Evolutionary conservation across 2,797 vertebrate species (phyloP).

Genomic region (Brachyalestes nurse): DNA sequence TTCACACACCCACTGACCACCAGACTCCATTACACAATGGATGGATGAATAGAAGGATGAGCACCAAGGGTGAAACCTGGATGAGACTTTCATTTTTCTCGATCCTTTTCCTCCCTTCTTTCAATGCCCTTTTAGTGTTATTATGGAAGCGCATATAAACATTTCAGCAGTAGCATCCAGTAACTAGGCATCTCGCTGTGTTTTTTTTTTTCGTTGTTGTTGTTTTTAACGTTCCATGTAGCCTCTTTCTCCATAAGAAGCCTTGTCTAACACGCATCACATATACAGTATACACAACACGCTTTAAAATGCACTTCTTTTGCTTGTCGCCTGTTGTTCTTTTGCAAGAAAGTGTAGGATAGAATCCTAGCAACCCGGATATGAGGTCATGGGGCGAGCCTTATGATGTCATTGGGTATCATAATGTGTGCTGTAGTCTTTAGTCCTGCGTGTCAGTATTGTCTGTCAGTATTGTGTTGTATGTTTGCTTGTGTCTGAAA

Average conservation of each 20-base stretch:
- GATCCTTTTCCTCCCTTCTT: constrained; percentile 47
- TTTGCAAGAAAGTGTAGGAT: constrained; percentile 11
- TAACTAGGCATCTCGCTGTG: constrained; percentile 39
- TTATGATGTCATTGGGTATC: constrained; percentile 46
- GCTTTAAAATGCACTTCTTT: constrained; percentile 33
- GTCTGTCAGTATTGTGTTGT: constrained; percentile 64
- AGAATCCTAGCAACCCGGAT: constrained; percentile 13
- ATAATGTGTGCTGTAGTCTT: constrained; percentile 38
- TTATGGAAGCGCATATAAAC: constrained; percentile 39
- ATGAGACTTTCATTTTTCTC: constrained; percentile 34
- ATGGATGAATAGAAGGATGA: background rate
- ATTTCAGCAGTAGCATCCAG: constrained; percentile 50
- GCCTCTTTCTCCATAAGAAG: constrained; percentile 33
- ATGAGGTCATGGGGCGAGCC: constrained; percentile 37
- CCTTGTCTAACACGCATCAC: constrained; percentile 42
- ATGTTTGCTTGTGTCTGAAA: constrained; percentile 46
- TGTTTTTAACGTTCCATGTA: constrained; percentile 33
- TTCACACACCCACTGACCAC: background rate
- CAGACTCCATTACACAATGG: constrained; percentile 17
- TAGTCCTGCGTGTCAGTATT: constrained; percentile 40
- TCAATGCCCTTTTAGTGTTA: constrained; percentile 50
- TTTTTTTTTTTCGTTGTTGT: constrained; percentile 17
- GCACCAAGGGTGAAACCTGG: constrained; percentile 23
- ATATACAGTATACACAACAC: constrained; percentile 44
- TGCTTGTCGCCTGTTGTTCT: constrained; percentile 28